Base-by-base conservation (phyloP, 1,140 invertebrate genomes). In the Trichomalopsis sarcophagae region DNA sequence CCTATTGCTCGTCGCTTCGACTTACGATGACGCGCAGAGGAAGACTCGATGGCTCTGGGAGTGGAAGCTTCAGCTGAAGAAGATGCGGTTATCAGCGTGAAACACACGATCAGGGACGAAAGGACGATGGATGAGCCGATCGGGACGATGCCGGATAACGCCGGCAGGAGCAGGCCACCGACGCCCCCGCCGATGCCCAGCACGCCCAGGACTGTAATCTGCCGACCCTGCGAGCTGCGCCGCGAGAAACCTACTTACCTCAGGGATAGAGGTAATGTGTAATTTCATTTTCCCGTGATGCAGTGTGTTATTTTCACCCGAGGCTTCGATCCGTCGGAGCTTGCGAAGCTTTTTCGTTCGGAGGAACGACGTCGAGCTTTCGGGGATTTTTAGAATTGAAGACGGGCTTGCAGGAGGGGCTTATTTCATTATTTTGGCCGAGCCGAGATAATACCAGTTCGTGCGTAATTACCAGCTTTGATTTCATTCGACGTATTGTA, bases 191-290 rank as follows among this genome's bases (percentile, higher is more conserved):
- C 66, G 30, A 11, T 30, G 55, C 62, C 78, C 1, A 33, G 55
- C 30, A 47, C 36, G 21, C 44, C 84, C 9, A 86, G 80, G 68
- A 87, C 78, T 47, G 6, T 81, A 5, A 87, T 82, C 30, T 82
- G 76, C 17, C 84, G 87, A 40, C 83, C 83, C 30, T 79, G 80
- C 13, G 90, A 90, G 71, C 83, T 89, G 76, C 85, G 81, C 13
- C 87, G 86, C 21, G 89, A 90, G 78, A 91, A 90, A 62, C 90
- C 90, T 0, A 87, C 86, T 40, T 91, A 91, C 85, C 88, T 89
- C 79, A 88, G 90, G 10, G 89, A 91, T 40, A 89, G 85, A 91
- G 90, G 90, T 91, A 91, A n/a, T 40, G 69, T 85, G 21, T 76
- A 55, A 55, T 55, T 17, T 55, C 21, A 44, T 0, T 44, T 44